Percentiles rank a stretch among this genome's conserved stretches.
Evolutionary conservation across 2,113 vertebrate species (phyloP).

Genomic region (Neolamprologus tretocephalus): DNA sequence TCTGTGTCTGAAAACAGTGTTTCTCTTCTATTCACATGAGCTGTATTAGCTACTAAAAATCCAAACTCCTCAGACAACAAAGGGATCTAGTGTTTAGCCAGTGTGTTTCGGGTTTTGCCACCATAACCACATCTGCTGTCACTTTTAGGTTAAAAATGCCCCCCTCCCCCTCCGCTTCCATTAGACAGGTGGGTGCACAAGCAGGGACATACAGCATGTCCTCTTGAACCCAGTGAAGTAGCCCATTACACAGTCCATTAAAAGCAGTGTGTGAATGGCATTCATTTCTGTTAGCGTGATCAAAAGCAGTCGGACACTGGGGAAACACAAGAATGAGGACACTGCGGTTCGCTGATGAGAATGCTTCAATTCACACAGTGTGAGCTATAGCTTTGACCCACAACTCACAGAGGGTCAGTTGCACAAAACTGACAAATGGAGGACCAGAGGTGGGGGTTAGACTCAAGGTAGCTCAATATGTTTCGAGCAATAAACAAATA

Average conservation of each 20-base stretch:
- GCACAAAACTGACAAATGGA: slow-evolving; percentile 56
- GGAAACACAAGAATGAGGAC: slow-evolving; percentile 63
- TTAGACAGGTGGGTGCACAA: background rate
- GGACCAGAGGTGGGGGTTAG: slow-evolving; percentile 12
- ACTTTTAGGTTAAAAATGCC: background rate
- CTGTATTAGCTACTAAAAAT: background rate
- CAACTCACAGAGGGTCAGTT: slow-evolving; percentile 54
- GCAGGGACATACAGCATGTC: slow-evolving; percentile 6
- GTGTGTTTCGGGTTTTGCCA: background rate
- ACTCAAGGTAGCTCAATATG: slow-evolving; percentile 15
- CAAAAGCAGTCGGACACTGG: slow-evolving; percentile 38
- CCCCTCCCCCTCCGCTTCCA: background rate
- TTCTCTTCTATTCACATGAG: background rate
- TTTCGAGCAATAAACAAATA: background rate
- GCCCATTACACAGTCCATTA: slow-evolving; percentile 47
- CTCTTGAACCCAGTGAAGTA: background rate
- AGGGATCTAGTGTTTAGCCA: background rate
- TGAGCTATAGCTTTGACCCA: slow-evolving; percentile 63
- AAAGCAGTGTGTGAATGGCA: slow-evolving; percentile 41
- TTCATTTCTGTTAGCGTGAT: slow-evolving; percentile 58
- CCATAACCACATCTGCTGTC: background rate
- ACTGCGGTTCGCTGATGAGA: slow-evolving; percentile 45
- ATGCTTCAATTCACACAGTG: slow-evolving; percentile 37
- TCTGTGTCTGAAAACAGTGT: background rate
- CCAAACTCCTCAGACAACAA: background rate